Conservation (phyloP, 2,888 invertebrate genomes). For the Acrocyrtus sp. region DNA sequence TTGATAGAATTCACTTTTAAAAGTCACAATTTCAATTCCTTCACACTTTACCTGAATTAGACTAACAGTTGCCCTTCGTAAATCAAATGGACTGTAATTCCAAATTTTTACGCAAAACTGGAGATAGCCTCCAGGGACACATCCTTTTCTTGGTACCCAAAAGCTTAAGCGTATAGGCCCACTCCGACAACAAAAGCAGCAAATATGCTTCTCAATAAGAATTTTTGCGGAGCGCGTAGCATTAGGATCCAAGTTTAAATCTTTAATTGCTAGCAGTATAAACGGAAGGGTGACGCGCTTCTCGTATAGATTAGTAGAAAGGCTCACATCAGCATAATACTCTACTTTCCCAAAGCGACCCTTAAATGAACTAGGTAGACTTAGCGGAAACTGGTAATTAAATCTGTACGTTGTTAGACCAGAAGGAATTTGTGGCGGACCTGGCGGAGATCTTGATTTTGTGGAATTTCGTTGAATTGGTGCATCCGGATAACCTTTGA, state of each 20-base stretch:
- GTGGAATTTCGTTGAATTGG: slow-evolving; percentile 24
- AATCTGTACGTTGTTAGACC: slow-evolving; percentile 52
- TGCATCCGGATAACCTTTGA: slow-evolving; percentile 23
- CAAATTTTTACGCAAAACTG: slow-evolving; percentile 53
- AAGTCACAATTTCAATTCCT: too few relatives aligned
- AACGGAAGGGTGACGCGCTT: slow-evolving; percentile 56
- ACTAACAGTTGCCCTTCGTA: slow-evolving; percentile 53
- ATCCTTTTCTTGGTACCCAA: slow-evolving; percentile 54
- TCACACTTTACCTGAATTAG: slow-evolving; percentile 48
- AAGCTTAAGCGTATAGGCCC: slow-evolving; percentile 52
- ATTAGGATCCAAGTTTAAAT: slow-evolving; percentile 50
- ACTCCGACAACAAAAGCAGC: slow-evolving; percentile 54
- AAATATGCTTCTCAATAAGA: slow-evolving; percentile 52
- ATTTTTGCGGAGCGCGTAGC: slow-evolving; percentile 52
- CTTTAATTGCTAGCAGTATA: slow-evolving; percentile 53
- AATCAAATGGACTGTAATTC: slow-evolving; percentile 47
- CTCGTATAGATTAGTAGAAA: slow-evolving; percentile 44
- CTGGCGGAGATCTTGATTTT: slow-evolving; percentile 26
- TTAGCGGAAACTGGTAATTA: slow-evolving; percentile 50
- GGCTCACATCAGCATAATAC: slow-evolving; percentile 55
- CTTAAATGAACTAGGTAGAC: slow-evolving; percentile 51
- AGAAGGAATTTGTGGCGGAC: slow-evolving; percentile 35
- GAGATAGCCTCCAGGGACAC: slow-evolving; percentile 53
- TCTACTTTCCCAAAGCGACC: slow-evolving; percentile 57
- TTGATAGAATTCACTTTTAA: neutral